phyloP scores from a whole-genome alignment of 2,113 vertebrate genomes.

The Sus scrofa region T2T-Sscrofa CM000818.6:95706001-95706500 shows the following conservation, averaged over 20 bases:
- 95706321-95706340: slow-evolving; percentile 3
- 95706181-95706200: not conserved
- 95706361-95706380: not conserved
- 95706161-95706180: no score
- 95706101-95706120: not conserved
- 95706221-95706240: not conserved
- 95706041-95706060: not conserved
- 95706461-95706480: no score
- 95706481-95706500: not conserved
- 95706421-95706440: no score
- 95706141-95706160: not conserved
- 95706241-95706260: not conserved
- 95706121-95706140: not conserved
- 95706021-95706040: not conserved
- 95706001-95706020: not conserved
- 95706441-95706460: no score
- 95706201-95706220: accelerated
- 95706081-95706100: not conserved
- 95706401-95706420: no score
- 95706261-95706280: slow-evolving; percentile 28
- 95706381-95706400: not conserved
- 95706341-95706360: not conserved
- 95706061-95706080: not conserved
- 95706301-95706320: slow-evolving; percentile 40
- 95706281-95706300: slow-evolving; percentile 39